These are phyloP conservation scores for Onychostruthus taczanowskii DNA, from an alignment of 2,113 vertebrate species.

Conservation along the genomic window DNA sequence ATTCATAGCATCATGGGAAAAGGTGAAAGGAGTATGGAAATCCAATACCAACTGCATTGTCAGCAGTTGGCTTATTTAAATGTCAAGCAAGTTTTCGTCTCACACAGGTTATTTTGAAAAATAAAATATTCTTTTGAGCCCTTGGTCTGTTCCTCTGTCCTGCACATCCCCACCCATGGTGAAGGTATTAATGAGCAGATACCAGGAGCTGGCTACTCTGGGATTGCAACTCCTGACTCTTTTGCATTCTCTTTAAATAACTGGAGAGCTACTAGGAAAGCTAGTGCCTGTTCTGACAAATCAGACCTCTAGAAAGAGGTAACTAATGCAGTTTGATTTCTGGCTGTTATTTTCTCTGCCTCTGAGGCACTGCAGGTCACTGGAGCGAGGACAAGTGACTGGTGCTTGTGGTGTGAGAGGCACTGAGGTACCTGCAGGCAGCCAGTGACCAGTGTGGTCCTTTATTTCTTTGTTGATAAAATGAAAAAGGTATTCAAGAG, in stretches of 20 bases:
- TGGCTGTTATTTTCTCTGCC: neutral
- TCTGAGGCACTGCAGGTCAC: neutral
- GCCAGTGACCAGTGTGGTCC: neutral
- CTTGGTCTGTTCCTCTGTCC: neutral
- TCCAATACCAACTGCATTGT: neutral
- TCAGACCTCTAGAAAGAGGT: neutral
- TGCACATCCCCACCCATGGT: rapidly evolving
- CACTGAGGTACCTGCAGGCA: neutral
- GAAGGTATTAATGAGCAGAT: neutral
- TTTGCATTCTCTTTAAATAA: neutral
- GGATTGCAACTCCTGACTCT: neutral
- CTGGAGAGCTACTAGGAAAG: neutral
- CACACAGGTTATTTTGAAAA: neutral
- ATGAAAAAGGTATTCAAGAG: neutral
- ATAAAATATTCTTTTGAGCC: neutral
- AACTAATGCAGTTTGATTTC: neutral
- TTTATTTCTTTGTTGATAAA: neutral
- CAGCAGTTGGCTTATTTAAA: neutral
- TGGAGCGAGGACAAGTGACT: neutral
- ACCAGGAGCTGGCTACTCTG: neutral
- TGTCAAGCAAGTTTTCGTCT: neutral
- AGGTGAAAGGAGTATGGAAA: neutral
- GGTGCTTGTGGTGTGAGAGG: neutral
- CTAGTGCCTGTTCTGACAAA: neutral
- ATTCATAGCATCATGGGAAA: neutral